Evolutionary conservation across 30 jellyfish, hydroid and myxozoan genomes (phyloP), one percentile per base, ranked within the genome.

Genomic region (Catostylus mosaicus): DNA sequence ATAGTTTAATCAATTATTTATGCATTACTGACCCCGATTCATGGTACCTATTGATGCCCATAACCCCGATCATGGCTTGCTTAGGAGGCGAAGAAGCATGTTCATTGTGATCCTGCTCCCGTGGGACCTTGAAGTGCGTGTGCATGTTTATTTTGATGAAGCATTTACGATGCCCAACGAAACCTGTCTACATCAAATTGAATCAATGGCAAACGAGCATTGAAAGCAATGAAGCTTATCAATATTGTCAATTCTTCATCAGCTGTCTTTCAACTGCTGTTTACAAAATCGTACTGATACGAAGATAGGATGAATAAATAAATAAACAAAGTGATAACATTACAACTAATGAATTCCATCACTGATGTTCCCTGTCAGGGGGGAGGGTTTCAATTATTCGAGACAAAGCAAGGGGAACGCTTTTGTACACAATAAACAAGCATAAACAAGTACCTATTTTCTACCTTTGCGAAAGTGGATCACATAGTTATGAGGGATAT

Each of bases 11-110:
- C 67, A 79, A 79, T 63, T 16, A 79, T 79, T 40, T 74, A 79
- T 79, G 82, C n/a, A 54, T 31, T 32, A 20, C 29, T 64, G 89
- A 79, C 89, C 89, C 61, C 38, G 32, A 79, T 79, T 79, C 89
- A 79, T 79, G 89, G 89, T 79, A 74, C 50, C 36, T 54, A 79
- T 69, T 62, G 82, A 29, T 6, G 67, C 40, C 76, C 62, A 63
- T 30, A 63, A 64, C 69, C 81, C 34, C 19, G 69, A 40, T 69
- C 63, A 51, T 79, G 75, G 34, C 51, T 32, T 67, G 82, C 82
- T 63, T 67, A 35, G 89, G 45, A n/a, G 46, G 45, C 73, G 59
- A 33, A 73, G 85, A 73, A 73, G 32, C 85, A 14, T 48, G 38
- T 46, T 38, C 38, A 38, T 30, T 36, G 29, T 38, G 14, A 30